Evolutionary conservation across 2,113 vertebrate species (phyloP), one percentile per base, ranked within the genome.

Genomic region (Corythaixoides concolor): DNA sequence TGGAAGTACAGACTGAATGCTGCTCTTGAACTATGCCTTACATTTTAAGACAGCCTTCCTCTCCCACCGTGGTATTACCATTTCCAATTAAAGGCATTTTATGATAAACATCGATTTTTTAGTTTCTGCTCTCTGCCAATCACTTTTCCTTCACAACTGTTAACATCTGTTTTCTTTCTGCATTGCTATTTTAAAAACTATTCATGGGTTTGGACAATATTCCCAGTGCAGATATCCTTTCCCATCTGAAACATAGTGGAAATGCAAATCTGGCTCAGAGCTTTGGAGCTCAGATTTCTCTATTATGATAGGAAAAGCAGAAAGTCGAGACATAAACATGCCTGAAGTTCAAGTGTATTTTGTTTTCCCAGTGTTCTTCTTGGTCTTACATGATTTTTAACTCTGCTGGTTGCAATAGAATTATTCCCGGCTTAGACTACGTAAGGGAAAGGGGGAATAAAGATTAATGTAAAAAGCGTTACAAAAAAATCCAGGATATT

Each of bases 161-260:
- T 85, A 93, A 89, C 92, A 94, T 92, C 88, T 95, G 89, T 82
- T 94, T 97, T 93, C 66, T 68, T 79, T 93, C 58, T 58, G 22
- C 1, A 0, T 43, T 75, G 17, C 20, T 87, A 89, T 90, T 82
- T 43, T 3, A 47, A 83, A 83, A 88, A 72, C 52, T 91, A 82
- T 53, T 81, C 15, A 22, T 23, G 28, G 9, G 5, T 92, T 90
- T 95, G 84, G 53, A 96, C 68, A 58, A 53, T 73, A 95, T 66
- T 85, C 67, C 85, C 69, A 79, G 11, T 64, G 62, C 64, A 85
- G 28, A 93, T 88, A 77, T 91, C 12, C 33, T 89, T 93, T 89
- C 53, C 77, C 56, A 69, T 90, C 52, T 86, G 39, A 96, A 92
- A 66, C 9, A 41, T 0, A 33, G 66, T 45, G n/a, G 45, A 91